Conservation (phyloP, 2,113 vertebrate species). For the Gasterosteus aculeatus region DNA sequence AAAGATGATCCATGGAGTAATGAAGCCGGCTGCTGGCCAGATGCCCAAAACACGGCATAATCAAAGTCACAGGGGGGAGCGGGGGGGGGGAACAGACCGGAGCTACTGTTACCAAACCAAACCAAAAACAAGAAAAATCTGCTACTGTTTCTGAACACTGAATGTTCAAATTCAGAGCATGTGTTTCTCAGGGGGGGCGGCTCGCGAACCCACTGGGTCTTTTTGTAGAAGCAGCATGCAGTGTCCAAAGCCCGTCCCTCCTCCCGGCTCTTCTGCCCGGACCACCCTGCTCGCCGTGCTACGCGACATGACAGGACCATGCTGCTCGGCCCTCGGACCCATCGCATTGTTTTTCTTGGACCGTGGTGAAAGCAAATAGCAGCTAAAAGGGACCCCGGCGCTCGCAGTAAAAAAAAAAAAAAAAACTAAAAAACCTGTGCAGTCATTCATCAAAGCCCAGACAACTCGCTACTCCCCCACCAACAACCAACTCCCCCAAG, state of each 20-base stretch:
- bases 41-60: constrained; percentile 73
- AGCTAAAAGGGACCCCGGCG: constrained; percentile 86
- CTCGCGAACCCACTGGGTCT: constrained; percentile 15
- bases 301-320: constrained; percentile 88
- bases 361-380: constrained; percentile 94
- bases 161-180: constrained; percentile 68
- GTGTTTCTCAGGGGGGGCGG: constrained; percentile 38
- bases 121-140: constrained; percentile 23
- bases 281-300: constrained; percentile 91
- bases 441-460: constrained; percentile 95
- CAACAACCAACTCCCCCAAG: constrained; percentile 71
- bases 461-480: constrained; percentile 84
- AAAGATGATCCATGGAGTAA: constrained; percentile 87
- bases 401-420: constrained; percentile 85
- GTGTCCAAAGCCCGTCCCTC: constrained; percentile 61
- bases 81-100: constrained; percentile 7
- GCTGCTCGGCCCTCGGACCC: constrained; percentile 88
- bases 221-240: constrained; percentile 56
- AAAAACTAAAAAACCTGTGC: constrained; percentile 87
- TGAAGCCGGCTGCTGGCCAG: constrained; percentile 76
- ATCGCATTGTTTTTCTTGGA: constrained; percentile 97
- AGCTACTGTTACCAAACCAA: constrained; percentile 64
- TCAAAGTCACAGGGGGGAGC: constrained; percentile 69
- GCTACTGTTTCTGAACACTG: constrained; percentile 31
- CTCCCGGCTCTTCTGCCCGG: constrained; percentile 66